These are phyloP conservation scores for Atrina japonica DNA, from an alignment of 2,888 invertebrate genomes.

Conservation along the genomic window DNA sequence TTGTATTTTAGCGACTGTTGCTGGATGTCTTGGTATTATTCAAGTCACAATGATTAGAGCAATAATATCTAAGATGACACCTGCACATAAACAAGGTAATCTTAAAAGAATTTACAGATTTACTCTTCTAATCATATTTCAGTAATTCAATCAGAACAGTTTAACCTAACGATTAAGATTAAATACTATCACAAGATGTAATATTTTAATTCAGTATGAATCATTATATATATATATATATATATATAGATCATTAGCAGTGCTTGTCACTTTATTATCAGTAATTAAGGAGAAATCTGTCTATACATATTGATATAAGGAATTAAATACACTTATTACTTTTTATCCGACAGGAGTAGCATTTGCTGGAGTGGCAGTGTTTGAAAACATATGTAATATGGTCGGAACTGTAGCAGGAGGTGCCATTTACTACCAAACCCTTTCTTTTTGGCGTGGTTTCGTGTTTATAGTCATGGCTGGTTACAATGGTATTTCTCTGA, in stretches of 20 bases:
- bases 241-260: too few species aligned
- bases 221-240: too few species aligned
- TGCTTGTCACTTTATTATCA: too few species aligned
- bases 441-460: slow-evolving; percentile 47
- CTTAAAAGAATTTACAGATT: too few species aligned
- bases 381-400: slow-evolving; percentile 47
- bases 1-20: slow-evolving; percentile 23
- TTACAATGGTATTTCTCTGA: slow-evolving; percentile 6
- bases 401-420: slow-evolving; percentile 44
- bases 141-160: too few species aligned
- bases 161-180: too few species aligned
- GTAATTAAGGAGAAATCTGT: too few species aligned
- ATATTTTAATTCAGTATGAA: too few species aligned
- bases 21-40: slow-evolving; percentile 24
- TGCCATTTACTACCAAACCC: slow-evolving; percentile 49
- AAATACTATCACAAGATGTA: too few species aligned
- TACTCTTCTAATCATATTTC: too few species aligned
- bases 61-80: slow-evolving; percentile 25
- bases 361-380: slow-evolving; percentile 47
- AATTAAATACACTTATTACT: too few species aligned
- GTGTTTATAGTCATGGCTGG: slow-evolving; percentile 49
- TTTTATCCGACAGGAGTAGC: slow-evolving; percentile 38
- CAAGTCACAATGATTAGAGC: slow-evolving; percentile 18
- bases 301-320: too few species aligned
- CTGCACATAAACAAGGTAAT: slow-evolving; percentile 29